phyloP scores from a whole-genome alignment of 2,113 vertebrate genomes.

The Phainopepla nitens region DNA sequence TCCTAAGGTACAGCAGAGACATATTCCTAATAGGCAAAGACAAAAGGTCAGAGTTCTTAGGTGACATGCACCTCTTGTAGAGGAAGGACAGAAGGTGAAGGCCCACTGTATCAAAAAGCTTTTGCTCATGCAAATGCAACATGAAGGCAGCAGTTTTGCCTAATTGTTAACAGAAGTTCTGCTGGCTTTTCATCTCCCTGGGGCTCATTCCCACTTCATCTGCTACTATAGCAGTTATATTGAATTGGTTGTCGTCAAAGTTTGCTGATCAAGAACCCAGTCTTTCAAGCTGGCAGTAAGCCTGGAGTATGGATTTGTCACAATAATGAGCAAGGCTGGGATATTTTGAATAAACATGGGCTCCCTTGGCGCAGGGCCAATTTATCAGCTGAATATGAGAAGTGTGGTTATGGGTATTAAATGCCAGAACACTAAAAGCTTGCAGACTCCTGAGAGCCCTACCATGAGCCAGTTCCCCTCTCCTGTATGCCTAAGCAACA shows the following conservation, averaged over 20 bases:
- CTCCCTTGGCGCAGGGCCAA: not conserved
- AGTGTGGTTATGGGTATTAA: not conserved
- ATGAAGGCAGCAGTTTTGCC: not conserved
- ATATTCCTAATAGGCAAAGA: not conserved
- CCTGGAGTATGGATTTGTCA: constrained; percentile 17
- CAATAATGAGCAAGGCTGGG: not conserved
- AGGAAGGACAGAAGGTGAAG: not conserved
- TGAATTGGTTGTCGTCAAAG: not conserved
- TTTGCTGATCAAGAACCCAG: constrained; percentile 12
- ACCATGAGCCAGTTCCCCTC: not conserved
- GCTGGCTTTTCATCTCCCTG: not conserved
- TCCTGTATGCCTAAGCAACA: not conserved
- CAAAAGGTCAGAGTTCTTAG: not conserved
- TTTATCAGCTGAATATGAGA: not conserved
- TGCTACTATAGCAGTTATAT: not conserved
- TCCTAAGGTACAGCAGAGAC: not conserved
- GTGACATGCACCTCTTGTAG: not conserved
- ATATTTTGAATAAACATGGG: constrained; percentile 24
- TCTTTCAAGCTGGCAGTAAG: constrained; percentile 7
- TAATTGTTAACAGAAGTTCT: constrained; percentile 11
- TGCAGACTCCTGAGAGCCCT: not conserved
- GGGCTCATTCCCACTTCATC: not conserved
- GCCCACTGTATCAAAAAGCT: not conserved
- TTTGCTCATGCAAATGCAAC: not conserved
- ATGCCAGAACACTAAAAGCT: not conserved